A percentile compares a stretch with the other conserved stretches of the same genome.
These are phyloP conservation scores for Drosophila cognata DNA, from an alignment of 2,888 invertebrate genomes.

Conservation along the genomic window DNA sequence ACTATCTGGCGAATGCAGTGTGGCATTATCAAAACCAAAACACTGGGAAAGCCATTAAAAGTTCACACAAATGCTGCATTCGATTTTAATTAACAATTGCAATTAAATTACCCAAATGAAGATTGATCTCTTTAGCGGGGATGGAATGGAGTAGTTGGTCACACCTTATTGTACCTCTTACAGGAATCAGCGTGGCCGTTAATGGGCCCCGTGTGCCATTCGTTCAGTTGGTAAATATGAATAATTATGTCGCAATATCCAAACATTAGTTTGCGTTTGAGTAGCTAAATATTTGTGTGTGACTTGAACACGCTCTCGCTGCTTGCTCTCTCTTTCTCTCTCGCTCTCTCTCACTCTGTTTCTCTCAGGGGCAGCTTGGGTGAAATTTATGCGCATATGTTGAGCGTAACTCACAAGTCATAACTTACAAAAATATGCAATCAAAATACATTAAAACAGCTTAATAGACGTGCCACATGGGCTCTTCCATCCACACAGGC, in stretches of 20 bases:
- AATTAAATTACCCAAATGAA: slow-evolving; percentile 16
- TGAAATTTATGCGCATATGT: slow-evolving; percentile 54
- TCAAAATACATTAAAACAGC: slow-evolving; percentile 59
- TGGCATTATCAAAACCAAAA: slow-evolving; percentile 38
- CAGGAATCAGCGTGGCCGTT: slow-evolving; percentile 3
- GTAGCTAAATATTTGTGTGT: slow-evolving; percentile 33
- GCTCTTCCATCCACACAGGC: neutral
- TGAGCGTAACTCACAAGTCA: slow-evolving; percentile 43
- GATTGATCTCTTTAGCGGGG: slow-evolving; percentile 14
- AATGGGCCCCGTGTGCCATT: slow-evolving; percentile 25
- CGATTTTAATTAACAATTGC: slow-evolving; percentile 38
- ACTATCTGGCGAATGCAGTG: slow-evolving; percentile 17
- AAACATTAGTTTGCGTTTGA: slow-evolving; percentile 7
- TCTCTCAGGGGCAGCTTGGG: neutral
- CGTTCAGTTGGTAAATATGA: slow-evolving; percentile 16
- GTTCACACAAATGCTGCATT: slow-evolving; percentile 14
- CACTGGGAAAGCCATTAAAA: slow-evolving; percentile 4
- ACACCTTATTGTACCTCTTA: neutral
- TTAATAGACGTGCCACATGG: slow-evolving; percentile 53
- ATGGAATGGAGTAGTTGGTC: neutral
- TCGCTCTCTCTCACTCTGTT: neutral
- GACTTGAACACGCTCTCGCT: slow-evolving; percentile 26
- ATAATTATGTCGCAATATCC: slow-evolving; percentile 47
- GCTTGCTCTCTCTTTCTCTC: neutral
- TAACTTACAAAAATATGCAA: slow-evolving; percentile 59